A percentile compares a stretch with the other conserved stretches of the same genome.
Conservation (phyloP, 2,797 vertebrate genomes). For the Echeneis naucrates region DNA sequence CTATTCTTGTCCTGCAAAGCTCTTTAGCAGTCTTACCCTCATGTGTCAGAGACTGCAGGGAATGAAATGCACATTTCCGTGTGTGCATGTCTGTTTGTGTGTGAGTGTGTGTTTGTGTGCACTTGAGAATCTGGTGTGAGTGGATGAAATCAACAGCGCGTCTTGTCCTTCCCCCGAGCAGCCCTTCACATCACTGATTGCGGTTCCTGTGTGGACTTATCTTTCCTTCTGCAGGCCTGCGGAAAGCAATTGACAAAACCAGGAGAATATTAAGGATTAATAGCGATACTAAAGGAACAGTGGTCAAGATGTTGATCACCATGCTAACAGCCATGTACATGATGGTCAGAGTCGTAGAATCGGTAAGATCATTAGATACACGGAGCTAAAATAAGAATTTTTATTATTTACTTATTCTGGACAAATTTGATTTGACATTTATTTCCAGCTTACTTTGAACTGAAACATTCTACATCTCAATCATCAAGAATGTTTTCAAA, state of each 20-base stretch:
- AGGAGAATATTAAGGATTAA: constrained; percentile 43
- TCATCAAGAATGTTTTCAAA: not conserved
- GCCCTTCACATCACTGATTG: constrained; percentile 28
- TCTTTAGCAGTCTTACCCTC: constrained; percentile 81
- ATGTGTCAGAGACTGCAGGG: constrained; percentile 58
- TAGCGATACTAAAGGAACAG: constrained; percentile 35
- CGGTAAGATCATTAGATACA: constrained; percentile 82
- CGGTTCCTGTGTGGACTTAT: constrained; percentile 33
- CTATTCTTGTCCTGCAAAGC: constrained; percentile 86
- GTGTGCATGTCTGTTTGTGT: not conserved
- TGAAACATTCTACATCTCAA: not conserved
- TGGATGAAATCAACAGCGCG: constrained; percentile 36
- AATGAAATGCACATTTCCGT: constrained; percentile 29
- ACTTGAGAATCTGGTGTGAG: constrained; percentile 25
- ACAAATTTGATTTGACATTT: not conserved
- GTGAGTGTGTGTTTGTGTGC: constrained; percentile 36
- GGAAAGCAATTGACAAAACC: constrained; percentile 18
- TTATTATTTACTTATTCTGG: not conserved
- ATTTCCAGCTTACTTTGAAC: not conserved
- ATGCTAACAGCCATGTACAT: constrained; percentile 90
- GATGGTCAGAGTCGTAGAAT: constrained; percentile 83
- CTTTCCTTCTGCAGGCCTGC: constrained; percentile 41
- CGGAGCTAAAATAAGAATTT: constrained; percentile 1
- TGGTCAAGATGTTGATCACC: constrained; percentile 86
- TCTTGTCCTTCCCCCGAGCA: constrained; percentile 27